A percentile compares a stretch with the other conserved stretches of the same genome.
Evolutionary conservation across 1,140 invertebrate species (phyloP).

Genomic region (Delia radicum): DNA sequence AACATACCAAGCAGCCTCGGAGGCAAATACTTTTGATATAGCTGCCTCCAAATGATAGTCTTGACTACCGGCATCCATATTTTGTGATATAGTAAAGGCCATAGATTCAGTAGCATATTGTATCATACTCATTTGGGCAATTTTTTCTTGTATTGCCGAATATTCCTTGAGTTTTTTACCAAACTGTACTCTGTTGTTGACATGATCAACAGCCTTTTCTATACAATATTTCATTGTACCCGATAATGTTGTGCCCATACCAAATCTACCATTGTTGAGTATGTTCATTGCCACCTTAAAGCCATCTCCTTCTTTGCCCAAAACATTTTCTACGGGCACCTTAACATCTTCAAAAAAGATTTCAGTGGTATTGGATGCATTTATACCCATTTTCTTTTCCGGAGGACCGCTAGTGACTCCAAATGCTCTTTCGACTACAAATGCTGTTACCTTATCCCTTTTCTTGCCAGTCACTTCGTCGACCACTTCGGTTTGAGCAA

Average conservation of each 20-base stretch:
- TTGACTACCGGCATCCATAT: constrained; percentile 84
- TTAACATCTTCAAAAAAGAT: constrained; percentile 96
- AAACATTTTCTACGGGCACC: constrained; percentile 91
- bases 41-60: constrained; percentile 95
- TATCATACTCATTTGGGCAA: constrained; percentile 87
- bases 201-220: constrained; percentile 87
- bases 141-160: constrained; percentile 90
- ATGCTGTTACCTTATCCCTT: constrained; percentile 83
- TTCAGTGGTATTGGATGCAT: constrained; percentile 95
- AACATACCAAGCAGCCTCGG: constrained; percentile 87
- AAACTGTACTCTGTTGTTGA: constrained; percentile 87
- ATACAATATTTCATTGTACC: constrained; percentile 92
- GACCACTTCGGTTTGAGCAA: constrained; percentile 84
- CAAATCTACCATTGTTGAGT: constrained; percentile 97
- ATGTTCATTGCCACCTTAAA: constrained; percentile 99
- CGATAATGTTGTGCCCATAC: constrained; percentile 91
- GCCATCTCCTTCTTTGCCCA: constrained; percentile 93
- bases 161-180: constrained; percentile 82
- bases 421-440: constrained; percentile 94
- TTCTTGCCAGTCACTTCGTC: constrained; percentile 73
- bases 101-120: constrained; percentile 96
- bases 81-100: constrained; percentile 90
- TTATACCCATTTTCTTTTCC: constrained; percentile 99
- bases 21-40: constrained; percentile 93
- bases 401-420: constrained; percentile 91